Evolutionary conservation across 2,888 invertebrate genomes (phyloP).

Genomic region (Pammene fasciana): DNA sequence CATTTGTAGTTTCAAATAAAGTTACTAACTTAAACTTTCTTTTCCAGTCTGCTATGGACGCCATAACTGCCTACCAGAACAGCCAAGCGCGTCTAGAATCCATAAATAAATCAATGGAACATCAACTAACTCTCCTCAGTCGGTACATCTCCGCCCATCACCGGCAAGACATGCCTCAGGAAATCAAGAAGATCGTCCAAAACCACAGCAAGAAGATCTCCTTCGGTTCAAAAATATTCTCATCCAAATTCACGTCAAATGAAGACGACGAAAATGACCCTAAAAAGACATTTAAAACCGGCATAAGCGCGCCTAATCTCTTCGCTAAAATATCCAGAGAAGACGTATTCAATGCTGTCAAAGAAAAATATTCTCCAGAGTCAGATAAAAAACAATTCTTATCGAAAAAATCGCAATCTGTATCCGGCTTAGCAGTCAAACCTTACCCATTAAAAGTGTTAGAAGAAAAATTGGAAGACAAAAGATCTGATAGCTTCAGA

Average conservation of each 20-base stretch:
- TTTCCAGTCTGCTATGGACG: constrained; percentile 85
- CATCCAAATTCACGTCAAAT: constrained; percentile 64
- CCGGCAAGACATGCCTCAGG: constrained; percentile 87
- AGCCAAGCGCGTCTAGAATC: constrained; percentile 86
- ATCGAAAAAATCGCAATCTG: constrained; percentile 77
- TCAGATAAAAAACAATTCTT: constrained; percentile 62
- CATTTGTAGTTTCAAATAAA: no score
- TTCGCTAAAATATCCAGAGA: constrained; percentile 70
- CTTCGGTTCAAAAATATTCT: constrained; percentile 76
- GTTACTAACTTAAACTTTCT: neutral
- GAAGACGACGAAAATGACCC: constrained; percentile 75
- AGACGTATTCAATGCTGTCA: constrained; percentile 56
- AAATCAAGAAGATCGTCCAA: constrained; percentile 88
- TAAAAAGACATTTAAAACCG: constrained; percentile 65
- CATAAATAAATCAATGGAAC: constrained; percentile 88
- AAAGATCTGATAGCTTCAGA: constrained; percentile 65
- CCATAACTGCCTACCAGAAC: constrained; percentile 85
- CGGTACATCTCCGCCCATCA: constrained; percentile 88
- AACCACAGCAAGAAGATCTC: constrained; percentile 77
- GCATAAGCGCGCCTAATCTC: constrained; percentile 72
- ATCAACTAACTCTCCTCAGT: constrained; percentile 88
- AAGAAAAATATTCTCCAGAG: constrained; percentile 56
- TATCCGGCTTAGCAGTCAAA: constrained; percentile 71
- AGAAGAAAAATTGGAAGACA: constrained; percentile 79
- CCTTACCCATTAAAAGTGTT: constrained; percentile 75